Base-by-base conservation (phyloP, 2,113 vertebrate genomes). In the Otus sunia region DNA sequence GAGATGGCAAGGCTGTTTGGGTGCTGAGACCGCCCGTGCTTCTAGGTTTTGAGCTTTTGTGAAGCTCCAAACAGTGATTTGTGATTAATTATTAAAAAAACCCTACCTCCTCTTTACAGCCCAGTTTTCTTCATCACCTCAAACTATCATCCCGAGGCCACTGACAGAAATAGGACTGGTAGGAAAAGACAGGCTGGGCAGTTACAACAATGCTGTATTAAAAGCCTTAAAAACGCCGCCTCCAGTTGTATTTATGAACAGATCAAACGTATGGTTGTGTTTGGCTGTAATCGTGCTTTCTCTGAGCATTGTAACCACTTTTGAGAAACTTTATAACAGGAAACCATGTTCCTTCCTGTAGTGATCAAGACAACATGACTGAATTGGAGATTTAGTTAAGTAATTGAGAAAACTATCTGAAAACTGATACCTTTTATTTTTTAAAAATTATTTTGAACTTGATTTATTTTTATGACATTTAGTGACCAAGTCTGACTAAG, bases 101-200 rank as follows among this genome's bases (percentile, higher is more conserved):
- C 0, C 4, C 10, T 1, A 5, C 1, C 1, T 1, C 5, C 5
- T 21, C 4, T 47, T 74, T 87, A 12, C 6, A 26, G 36, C 19
- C 15, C 15, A 18, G 6, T 34, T 74, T 85, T 63, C 32, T 20
- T 29, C 47, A 59, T 67, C n/a, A 16, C 5, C 3, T 23, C 17
- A 29, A 63, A 74, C 53, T 39, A 27, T 4, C 5, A 32, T 45
- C 41, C 36, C 55, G 55, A 67, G 26, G 22, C 15, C 3, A 4
- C 27, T 22, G 50, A 15, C 26, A 49, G 71, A 67, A 88, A 3
- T 8, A 52, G 15, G 6, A 23, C 36, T n/a, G 68, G 32, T 50
- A 41, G 45, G 63, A 86, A 45, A 73, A 83, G 62, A 7, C 41
- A 29, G 19, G 8, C 22, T 15, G 59, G 19, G 30, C 29, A 26